A percentile compares a stretch with the other conserved stretches of the same genome.
phyloP scores from a whole-genome alignment of 2,888 invertebrate species.

The Linnaemya vulpina region DNA sequence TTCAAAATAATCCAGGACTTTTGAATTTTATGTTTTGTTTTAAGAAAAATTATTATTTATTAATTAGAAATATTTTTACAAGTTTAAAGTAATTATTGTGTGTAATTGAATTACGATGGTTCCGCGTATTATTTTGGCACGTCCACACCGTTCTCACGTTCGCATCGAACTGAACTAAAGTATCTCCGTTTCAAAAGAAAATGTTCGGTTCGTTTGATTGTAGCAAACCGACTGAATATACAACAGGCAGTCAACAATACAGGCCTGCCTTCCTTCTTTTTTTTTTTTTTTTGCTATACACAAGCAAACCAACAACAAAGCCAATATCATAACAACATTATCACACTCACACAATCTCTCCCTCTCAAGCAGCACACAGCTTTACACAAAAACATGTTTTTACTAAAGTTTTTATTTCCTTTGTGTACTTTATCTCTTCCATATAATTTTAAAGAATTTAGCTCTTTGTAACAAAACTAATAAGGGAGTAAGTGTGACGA shows the following conservation, averaged over 20 bases:
- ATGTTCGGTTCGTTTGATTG: constrained; percentile 77
- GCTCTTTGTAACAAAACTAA: background rate
- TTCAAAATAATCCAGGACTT: constrained; percentile 81
- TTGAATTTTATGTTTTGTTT: constrained; percentile 75
- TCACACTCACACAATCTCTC: constrained; percentile 41
- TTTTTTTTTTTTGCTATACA: constrained; percentile 28
- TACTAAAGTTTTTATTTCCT: constrained; percentile 3
- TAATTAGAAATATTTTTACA: constrained; percentile 46
- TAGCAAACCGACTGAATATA: constrained; percentile 77
- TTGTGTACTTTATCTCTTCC: constrained; percentile 23
- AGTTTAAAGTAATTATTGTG: constrained; percentile 47
- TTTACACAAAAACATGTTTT: constrained; percentile 51
- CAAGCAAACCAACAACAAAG: constrained; percentile 38
- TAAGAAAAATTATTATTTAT: constrained; percentile 41
- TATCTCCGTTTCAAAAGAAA: constrained; percentile 74
- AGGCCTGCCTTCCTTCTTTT: constrained; percentile 61
- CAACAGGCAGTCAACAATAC: constrained; percentile 70
- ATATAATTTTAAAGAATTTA: background rate
- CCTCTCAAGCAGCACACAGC: constrained; percentile 4
- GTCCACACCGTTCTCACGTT: constrained; percentile 83
- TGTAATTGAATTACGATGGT: constrained; percentile 67
- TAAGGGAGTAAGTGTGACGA: constrained; percentile 21
- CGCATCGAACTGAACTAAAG: constrained; percentile 80
- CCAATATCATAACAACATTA: constrained; percentile 49
- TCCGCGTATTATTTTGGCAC: constrained; percentile 76